Evolutionary conservation across 2,113 vertebrate species (phyloP), one percentile per base, ranked within the genome.

Genomic region (Tylochromis polylepis): DNA sequence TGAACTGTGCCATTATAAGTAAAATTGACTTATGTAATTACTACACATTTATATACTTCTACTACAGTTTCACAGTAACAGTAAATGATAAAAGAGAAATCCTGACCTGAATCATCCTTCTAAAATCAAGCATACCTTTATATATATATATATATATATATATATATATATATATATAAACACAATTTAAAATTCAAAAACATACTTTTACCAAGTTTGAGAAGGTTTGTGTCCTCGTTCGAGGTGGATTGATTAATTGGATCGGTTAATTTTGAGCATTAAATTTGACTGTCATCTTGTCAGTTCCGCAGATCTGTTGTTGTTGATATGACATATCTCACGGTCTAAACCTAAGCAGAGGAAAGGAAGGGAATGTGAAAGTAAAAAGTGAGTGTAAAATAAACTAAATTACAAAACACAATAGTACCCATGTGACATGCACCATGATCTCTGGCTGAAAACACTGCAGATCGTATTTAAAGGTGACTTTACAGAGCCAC

Each of bases 201-300:
- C 31, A n/a, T 62, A 36, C 31, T 36, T 62, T 62, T 62, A 29
- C 16, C 59, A 11, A 62, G 16, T 16, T 62, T 62, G 16, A 62
- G 16, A 34, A 34, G 20, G 16, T 36, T 65, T 12, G 20, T 67
- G 1, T 38, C 11, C 2, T 20, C 6, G 3, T 67, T 67, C 0
- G 11, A n/a, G 20, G 0, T 62, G 29, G 18, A 65, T 7, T 4
- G 29, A 31, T 65, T 38, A 11, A 7, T n/a, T 22, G n/a, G n/a
- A n/a, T n/a, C n/a, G 29, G 60, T 65, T 38, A 11, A 7, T n/a
- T 22, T 22, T 38, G 62, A 2, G 11, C 11, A 22, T 67, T 2
- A 67, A 22, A 22, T 8, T 8, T 67, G 22, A 22, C n/a, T 0
- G 18, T 41, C 4, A 4, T 41, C n/a, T 14, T 41, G 34, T 12